Evolutionary conservation across 2,888 invertebrate species (phyloP), one percentile per base, ranked within the genome.

Genomic region (Mythimna impura): DNA sequence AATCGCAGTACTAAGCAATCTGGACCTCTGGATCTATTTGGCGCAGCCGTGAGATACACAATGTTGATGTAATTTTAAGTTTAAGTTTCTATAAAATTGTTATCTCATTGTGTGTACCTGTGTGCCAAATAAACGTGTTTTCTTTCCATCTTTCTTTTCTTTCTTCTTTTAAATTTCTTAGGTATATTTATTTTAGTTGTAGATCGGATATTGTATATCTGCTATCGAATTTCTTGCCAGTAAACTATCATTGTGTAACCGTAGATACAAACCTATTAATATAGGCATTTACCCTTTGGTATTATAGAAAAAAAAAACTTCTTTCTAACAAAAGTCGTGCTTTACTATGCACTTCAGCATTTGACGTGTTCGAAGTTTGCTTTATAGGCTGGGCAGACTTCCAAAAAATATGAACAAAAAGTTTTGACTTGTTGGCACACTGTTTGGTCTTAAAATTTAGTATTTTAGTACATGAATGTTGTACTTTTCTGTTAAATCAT

Each of bases 381-480:
- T 3, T 50, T 52, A 34, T 25, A 40, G 52, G 34, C 54, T 55
- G 54, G 77, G 78, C 81, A 68, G 25, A 12, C 12, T 55, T 76
- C 81, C 78, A 78, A 81, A 58, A 66, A 12, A 36, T 40, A 30
- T 12, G 52, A 47, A 62, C n/a, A 66, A 77, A 81, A 78, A 78
- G 54, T 66, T 75, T 22, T 22, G 52, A 30, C 62, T 60, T 60
- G 61, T 80, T 61, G 75, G 61, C 65, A 55, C n/a, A 22, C 10
- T 20, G 30, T 65, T 73, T 55, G 25, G 20, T 50, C 34, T 74
- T 80, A 55, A 74, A 57, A 57, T 75, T 22, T 64, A 64, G 74
- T 63, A 69, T 50, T 36, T 43, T 34, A 55, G 30, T 30, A 63
- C 73, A 52, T 43, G 57, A 72, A 58, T 47, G 58, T 14, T 36